Evolutionary conservation across 2,113 vertebrate species (phyloP).

Genomic region (Cryptotis parvus): DNA sequence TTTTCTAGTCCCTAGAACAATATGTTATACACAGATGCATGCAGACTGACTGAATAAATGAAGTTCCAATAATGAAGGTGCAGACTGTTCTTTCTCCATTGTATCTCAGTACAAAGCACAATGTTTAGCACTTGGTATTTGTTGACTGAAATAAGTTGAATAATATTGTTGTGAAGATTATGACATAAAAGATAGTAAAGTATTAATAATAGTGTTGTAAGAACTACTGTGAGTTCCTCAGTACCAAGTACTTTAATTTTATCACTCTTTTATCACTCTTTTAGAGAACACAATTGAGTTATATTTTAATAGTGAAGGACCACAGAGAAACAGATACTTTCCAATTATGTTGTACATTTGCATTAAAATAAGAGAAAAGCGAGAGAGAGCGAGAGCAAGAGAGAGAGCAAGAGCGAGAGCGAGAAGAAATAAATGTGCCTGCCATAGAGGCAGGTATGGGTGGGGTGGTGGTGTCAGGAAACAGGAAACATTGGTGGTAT

Average conservation of each 20-base stretch:
- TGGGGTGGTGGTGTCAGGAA: no score
- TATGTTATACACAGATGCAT: not conserved
- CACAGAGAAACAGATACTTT: not conserved
- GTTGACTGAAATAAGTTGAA: not conserved
- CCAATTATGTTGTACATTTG: not conserved
- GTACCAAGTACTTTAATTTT: constrained; percentile 35
- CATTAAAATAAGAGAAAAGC: constrained; percentile 2
- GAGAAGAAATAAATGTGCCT: no score
- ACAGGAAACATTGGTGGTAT: no score
- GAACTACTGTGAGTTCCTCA: not conserved
- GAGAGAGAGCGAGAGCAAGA: no score
- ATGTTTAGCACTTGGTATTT: constrained; percentile 1
- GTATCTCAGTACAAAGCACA: not conserved
- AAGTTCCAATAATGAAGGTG: not conserved
- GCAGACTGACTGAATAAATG: not conserved
- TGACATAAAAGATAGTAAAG: constrained; percentile 2
- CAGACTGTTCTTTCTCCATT: constrained; percentile 2
- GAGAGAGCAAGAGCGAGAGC: no score
- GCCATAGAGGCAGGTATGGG: no score
- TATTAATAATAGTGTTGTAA: constrained; percentile 24
- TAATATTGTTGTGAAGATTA: constrained; percentile 11
- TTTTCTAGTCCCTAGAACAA: constrained; percentile 15
- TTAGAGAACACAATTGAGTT: not conserved
- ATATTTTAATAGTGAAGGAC: constrained; percentile 26
- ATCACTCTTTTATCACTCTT: no score